Percentiles rank a stretch among this genome's conserved stretches.
Evolutionary conservation across 2,797 vertebrate species (phyloP).

Genomic region (Gymnodraco acuticeps): DNA sequence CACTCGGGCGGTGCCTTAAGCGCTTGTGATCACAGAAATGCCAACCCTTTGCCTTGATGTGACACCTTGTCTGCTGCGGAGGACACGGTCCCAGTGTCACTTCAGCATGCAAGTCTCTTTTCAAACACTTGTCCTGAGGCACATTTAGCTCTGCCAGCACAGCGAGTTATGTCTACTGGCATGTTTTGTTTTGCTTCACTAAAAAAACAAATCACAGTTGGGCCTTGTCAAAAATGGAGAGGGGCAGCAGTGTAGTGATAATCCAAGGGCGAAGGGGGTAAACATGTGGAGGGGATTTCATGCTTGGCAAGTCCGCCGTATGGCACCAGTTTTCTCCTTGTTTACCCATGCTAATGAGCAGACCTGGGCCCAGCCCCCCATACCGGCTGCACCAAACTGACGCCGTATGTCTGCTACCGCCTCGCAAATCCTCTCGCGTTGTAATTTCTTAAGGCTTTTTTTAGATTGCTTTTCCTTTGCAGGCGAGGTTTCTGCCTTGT

Average conservation of each 20-base stretch:
- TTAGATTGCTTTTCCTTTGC: slow-evolving; percentile 9
- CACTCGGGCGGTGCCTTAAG: slow-evolving; percentile 28
- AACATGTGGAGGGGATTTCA: slow-evolving; percentile 84
- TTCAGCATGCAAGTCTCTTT: slow-evolving; percentile 37
- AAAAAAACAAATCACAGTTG: slow-evolving; percentile 56
- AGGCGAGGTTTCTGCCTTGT: slow-evolving; percentile 12
- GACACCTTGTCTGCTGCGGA: slow-evolving; percentile 44
- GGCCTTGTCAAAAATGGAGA: slow-evolving; percentile 64
- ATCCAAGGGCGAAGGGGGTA: slow-evolving; percentile 82
- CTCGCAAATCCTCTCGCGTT: slow-evolving; percentile 26
- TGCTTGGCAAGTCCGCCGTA: slow-evolving; percentile 79
- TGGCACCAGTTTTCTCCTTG: slow-evolving; percentile 77
- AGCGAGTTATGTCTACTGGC: slow-evolving; percentile 50
- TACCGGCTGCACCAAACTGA: slow-evolving; percentile 46
- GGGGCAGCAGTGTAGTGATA: slow-evolving; percentile 61
- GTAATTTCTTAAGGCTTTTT: slow-evolving; percentile 56
- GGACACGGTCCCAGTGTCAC: slow-evolving; percentile 32
- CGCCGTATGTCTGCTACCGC: slow-evolving; percentile 31
- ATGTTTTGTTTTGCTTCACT: slow-evolving; percentile 47
- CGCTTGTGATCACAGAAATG: slow-evolving; percentile 50
- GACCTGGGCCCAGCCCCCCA: slow-evolving; percentile 59
- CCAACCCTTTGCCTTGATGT: slow-evolving; percentile 53
- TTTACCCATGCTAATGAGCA: slow-evolving; percentile 84
- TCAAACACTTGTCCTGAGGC: slow-evolving; percentile 56
- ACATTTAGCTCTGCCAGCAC: slow-evolving; percentile 31